Evolutionary conservation across 2,888 invertebrate species (phyloP).

Genomic region (Tenodera sinensis): DNA sequence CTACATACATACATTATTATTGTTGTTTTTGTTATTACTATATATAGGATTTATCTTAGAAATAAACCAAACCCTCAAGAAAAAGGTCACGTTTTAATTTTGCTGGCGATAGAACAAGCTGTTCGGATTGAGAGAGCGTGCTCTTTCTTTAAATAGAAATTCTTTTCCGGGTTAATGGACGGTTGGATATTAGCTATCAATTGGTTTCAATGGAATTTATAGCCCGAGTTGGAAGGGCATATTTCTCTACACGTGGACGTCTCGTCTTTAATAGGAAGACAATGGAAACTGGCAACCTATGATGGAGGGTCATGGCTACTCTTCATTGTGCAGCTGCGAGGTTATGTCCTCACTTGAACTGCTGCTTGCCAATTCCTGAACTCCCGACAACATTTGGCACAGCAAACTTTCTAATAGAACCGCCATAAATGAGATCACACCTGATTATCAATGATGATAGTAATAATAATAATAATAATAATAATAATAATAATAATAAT

Average conservation of each 20-base stretch:
- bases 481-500: no score
- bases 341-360: not conserved
- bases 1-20: no score
- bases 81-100: no score
- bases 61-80: not conserved
- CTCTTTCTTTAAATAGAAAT: not conserved
- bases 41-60: not conserved
- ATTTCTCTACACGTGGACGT: not conserved
- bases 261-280: not conserved
- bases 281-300: not conserved
- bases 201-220: not conserved
- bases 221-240: not conserved
- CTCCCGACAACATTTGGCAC: not conserved
- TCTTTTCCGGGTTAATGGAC: not conserved
- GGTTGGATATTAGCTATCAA: not conserved
- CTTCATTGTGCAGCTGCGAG: not conserved
- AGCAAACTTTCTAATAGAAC: not conserved
- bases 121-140: no score
- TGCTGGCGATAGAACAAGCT: no score
- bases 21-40: not conserved
- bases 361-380: not conserved
- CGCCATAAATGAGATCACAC: no score
- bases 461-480: no score
- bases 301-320: not conserved
- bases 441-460: no score